Percentiles rank a stretch among this genome's conserved stretches.
Evolutionary conservation across 2,888 invertebrate genomes (phyloP).

Genomic region (Hypselothyrea guttata): DNA sequence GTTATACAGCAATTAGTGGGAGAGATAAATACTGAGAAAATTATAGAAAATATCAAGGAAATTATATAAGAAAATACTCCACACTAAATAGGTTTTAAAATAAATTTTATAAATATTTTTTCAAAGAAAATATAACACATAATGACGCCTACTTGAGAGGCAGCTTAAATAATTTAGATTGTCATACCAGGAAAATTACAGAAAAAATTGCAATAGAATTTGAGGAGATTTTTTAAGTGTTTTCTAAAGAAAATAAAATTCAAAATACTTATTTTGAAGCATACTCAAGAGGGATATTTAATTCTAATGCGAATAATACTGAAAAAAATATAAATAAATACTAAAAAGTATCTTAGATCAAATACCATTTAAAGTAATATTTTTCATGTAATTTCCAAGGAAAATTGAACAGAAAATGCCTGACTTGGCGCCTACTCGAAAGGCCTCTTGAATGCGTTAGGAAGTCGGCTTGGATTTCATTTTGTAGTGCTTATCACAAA

Average conservation of each 20-base stretch:
- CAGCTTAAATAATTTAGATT: too few relatives aligned
- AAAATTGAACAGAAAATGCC: constrained; percentile 16
- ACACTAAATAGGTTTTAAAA: neutral
- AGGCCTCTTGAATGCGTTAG: constrained; percentile 72
- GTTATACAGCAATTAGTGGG: neutral
- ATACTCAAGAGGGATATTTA: too few relatives aligned
- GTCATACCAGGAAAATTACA: too few relatives aligned
- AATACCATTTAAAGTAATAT: neutral
- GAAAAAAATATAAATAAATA: neutral
- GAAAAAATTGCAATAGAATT: too few relatives aligned
- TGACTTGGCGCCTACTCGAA: constrained; percentile 70
- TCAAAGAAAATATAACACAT: too few relatives aligned
- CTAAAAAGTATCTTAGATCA: neutral
- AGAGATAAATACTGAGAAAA: neutral
- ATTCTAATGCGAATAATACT: too few relatives aligned
- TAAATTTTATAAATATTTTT: too few relatives aligned
- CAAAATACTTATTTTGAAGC: too few relatives aligned
- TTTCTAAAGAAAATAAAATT: too few relatives aligned
- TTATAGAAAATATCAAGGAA: neutral
- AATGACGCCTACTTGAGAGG: too few relatives aligned
- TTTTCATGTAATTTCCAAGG: constrained; percentile 44
- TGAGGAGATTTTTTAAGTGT: too few relatives aligned
- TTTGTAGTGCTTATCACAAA: constrained; percentile 41
- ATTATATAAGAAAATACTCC: neutral
- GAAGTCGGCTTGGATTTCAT: constrained; percentile 69